Base-by-base conservation (phyloP, 2,113 vertebrate species). In the Mobula birostris region DNA sequence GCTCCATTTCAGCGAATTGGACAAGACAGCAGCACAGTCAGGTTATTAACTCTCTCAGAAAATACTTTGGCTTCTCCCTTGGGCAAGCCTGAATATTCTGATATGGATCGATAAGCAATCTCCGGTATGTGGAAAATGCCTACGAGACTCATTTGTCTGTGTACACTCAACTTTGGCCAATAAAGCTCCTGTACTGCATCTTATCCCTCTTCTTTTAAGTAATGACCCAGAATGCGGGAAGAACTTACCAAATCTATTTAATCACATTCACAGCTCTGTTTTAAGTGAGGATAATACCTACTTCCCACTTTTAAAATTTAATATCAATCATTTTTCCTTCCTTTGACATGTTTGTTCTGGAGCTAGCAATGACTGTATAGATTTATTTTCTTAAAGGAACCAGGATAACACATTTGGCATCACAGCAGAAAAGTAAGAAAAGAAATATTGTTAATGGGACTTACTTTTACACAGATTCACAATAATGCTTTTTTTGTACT, bases 81-180 rank as follows among this genome's bases (percentile, higher is more conserved):
- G 97, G 98, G 98, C 98, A 96, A 94, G 97, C 96, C 97, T 98
- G 97, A 98, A 98, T 98, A 98, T 98, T 98, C 98, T 97, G 97
- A 98, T 98, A 98, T 98, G 97, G 98, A 99, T 99, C 99, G 98
- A 99, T 99, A 99, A 99, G 99, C 98, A 99, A 99, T 99, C 99
- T 99, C 98, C 98, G 98, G 98, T 98, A 98, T 98, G 98, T 98
- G 98, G 98, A 98, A 98, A 98, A 98, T 98, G 98, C 98, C 98
- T 98, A 97, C 98, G 97, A 97, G 97, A 98, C 98, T 99, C 98
- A 99, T 99, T 99, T 99, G 99, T 99, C 98, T 99, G 95, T 96
- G 97, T 97, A 96, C 96, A 95, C 96, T 97, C 97, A 98, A 97
- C 97, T 97, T 97, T 97, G 95, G 97, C 97, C 98, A 97, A 98